These are phyloP conservation scores for Xylota sylvarum DNA, from an alignment of 2,888 invertebrate species.

Conservation along the genomic window DNA sequence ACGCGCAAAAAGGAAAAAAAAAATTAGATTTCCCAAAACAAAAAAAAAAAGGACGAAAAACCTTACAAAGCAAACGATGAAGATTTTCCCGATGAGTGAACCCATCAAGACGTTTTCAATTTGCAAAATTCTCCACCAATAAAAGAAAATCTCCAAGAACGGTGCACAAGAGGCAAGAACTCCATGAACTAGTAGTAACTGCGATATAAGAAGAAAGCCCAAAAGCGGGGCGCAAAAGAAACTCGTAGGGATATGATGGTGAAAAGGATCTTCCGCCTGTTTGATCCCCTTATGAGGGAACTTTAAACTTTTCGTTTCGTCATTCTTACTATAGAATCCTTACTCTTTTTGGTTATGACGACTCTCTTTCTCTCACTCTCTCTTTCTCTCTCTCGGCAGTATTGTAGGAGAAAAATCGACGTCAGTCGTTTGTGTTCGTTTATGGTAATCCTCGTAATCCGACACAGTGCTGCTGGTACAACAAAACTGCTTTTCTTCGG, in stretches of 20 bases:
- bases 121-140: constrained; percentile 65
- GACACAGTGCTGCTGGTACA: constrained; percentile 69
- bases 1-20: constrained; percentile 4
- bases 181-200: constrained; percentile 22
- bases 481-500: constrained; percentile 33
- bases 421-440: constrained; percentile 72
- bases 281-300: constrained; percentile 63
- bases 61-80: constrained; percentile 38
- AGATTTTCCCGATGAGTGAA: constrained; percentile 68
- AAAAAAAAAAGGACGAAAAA: neutral
- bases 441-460: constrained; percentile 76
- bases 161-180: constrained; percentile 9
- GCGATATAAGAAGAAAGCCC: neutral
- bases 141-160: constrained; percentile 32
- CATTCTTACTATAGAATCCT: constrained; percentile 23
- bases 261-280: constrained; percentile 61
- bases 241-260: constrained; percentile 49
- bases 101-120: constrained; percentile 74
- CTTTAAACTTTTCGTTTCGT: constrained; percentile 61
- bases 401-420: constrained; percentile 41
- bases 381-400: constrained; percentile 4
- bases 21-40: neutral
- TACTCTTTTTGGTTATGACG: no score
- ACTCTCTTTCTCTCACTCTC: constrained; percentile 28
- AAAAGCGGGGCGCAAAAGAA: constrained; percentile 19